Percentiles rank a stretch among this genome's conserved stretches.
phyloP scores from a whole-genome alignment of 2,888 invertebrate species.

The Amblyjoppa fuscipennis region DNA sequence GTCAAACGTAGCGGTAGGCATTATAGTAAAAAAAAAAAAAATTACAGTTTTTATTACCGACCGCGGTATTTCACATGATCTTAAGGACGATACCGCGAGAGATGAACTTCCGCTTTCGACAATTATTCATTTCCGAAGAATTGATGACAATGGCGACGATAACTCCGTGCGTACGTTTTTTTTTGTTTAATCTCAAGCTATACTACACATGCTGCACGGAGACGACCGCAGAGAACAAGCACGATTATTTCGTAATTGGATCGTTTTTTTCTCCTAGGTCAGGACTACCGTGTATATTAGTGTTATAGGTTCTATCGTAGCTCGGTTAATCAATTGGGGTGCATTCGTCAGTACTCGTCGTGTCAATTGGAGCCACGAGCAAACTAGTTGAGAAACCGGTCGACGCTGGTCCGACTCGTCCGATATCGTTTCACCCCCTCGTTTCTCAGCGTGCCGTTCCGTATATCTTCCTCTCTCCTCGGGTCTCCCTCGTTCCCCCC shows the following conservation, averaged over 20 bases:
- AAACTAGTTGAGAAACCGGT: conserved; percentile 64
- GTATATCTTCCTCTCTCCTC: conserved; percentile 21
- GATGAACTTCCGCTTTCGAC: neutral
- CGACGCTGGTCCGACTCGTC: conserved; percentile 32
- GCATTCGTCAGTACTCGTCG: conserved; percentile 27
- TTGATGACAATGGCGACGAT: neutral
- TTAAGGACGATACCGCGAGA: too few species aligned
- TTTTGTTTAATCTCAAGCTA: neutral
- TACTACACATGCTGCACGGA: neutral
- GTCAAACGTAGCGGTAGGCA: too few species aligned
- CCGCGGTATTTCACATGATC: too few species aligned
- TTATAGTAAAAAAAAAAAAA: too few species aligned
- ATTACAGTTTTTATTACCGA: too few species aligned
- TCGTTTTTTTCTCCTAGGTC: neutral
- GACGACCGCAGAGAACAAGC: neutral
- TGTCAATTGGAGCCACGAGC: conserved; percentile 56
- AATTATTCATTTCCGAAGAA: neutral
- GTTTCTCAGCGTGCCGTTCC: neutral
- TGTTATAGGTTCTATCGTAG: conserved; percentile 3
- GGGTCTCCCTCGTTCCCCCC: conserved; percentile 10
- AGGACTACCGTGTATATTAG: neutral
- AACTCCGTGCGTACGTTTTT: neutral
- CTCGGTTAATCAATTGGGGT: conserved; percentile 49
- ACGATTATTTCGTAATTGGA: neutral
- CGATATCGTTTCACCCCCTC: conserved; percentile 35